Evolutionary conservation across 2,797 vertebrate species (phyloP), one percentile per base, ranked within the genome.

Genomic region (Sebastes cheni): DNA sequence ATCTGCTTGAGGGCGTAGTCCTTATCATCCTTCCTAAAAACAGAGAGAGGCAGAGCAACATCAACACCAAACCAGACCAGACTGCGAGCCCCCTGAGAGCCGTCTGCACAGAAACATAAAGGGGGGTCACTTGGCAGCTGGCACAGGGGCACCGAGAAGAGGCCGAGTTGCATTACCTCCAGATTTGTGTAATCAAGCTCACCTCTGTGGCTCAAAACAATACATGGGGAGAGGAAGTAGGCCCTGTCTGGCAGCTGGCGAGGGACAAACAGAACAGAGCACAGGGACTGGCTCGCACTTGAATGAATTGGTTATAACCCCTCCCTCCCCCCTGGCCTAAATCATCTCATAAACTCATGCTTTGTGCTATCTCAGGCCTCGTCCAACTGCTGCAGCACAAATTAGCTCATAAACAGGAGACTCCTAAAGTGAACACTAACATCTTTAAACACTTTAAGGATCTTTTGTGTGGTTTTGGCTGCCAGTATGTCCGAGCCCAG

Each of bases 1-100:
- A 99, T 99, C 93, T 99, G 99, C 96, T 99, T 99, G 95, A 99
- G 97, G 95, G 99, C 99, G 73, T 99, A 99, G 95, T 99, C 98
- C 96, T 99, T 99, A 95, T 99, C 98, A 95, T 99, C 98, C 95
- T 99, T 99, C 97, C 99, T 99, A 96, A 80, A 94, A 91, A 93
- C 62, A 82, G 46, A 93, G 56, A 93, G 30, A 90, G 62, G 81
- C 67, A 93, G 64, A 89, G 86, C 75, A 83, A 80, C 89, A 91
- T 92, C 91, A 93, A 93, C 84, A 88, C 72, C 75, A 88, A 75
- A 84, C 73, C 88, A 89, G 79, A 85, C 75, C 88, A 89, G 79
- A 91, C 81, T 68, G 85, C 3, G 25, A 55, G 61, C 77, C 89
- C 87, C 86, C 71, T 42, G 84, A 88, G 92, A 89, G 77, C 67